Percentiles rank a stretch among this genome's conserved stretches.
These are phyloP conservation scores for Ametastegia equiseti DNA, from an alignment of 2,888 invertebrate genomes.

Conservation along the genomic window DNA sequence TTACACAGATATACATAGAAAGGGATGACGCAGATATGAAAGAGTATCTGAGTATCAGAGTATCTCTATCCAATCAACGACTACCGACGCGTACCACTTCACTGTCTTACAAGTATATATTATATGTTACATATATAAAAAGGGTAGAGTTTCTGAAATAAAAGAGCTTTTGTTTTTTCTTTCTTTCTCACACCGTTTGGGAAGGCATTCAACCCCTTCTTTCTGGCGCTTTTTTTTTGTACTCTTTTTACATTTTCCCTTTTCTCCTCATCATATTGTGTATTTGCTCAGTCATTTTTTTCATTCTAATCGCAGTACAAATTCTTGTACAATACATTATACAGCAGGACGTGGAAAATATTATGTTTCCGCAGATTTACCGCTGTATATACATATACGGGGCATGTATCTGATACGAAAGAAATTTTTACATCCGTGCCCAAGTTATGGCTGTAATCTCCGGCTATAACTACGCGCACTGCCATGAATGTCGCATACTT, in stretches of 20 bases:
- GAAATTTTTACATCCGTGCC: neutral
- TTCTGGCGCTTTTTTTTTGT: neutral
- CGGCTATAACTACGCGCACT: neutral
- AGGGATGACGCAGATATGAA: neutral
- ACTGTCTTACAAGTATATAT: neutral
- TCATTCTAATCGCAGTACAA: too few species aligned
- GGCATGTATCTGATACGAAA: neutral
- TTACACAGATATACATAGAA: neutral
- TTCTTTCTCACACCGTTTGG: neutral
- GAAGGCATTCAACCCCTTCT: neutral
- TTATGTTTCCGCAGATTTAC: too few species aligned
- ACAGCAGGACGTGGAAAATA: too few species aligned
- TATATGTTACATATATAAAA: neutral
- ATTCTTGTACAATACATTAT: too few species aligned
- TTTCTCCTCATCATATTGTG: neutral
- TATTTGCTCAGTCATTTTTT: too few species aligned
- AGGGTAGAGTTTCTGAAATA: neutral
- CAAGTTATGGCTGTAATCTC: neutral
- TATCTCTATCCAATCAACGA: constrained; percentile 29
- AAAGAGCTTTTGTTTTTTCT: neutral
- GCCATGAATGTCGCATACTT: neutral
- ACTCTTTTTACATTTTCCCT: neutral
- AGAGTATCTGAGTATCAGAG: too few species aligned
- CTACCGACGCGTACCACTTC: neutral
- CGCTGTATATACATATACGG: neutral